Base-by-base conservation (phyloP, 1,140 invertebrate genomes). In the Pseudomyrmex dendroicus region DNA sequence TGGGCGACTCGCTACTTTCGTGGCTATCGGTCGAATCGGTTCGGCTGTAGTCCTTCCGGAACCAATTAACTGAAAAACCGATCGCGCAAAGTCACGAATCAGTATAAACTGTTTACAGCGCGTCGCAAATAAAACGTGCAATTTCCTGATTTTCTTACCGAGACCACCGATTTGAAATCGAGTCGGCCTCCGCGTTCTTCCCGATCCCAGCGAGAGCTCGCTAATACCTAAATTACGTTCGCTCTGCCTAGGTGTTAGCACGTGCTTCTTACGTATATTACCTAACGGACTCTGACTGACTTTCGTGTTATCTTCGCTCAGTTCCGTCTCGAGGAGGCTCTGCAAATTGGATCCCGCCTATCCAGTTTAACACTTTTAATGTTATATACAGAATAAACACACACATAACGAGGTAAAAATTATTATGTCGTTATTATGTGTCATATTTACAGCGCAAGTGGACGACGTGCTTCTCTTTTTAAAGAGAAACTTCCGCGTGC, bases 401-500 rank as follows among this genome's bases (percentile, higher is more conserved):
- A n/a, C 15, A 12, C 15, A 46, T 61, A 8, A 20, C 2, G 46
- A 54, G 17, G 5, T 35, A 35, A 35, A 35, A 35, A 67, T 22
- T 35, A 35, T 22, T 50, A 59, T 61, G 15, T 10, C 64, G 62
- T 74, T 70, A 44, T 64, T 25, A 25, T 70, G 4, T 63, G 9
- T 52, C 15, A 56, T 56, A 94, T 94, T 95, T 95, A 97, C 97
- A 63, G 97, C 96, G 86, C 97, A 97, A 63, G 97, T 97, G 0
- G 97, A 98, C 0, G 97, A 98, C 17, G 97, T 97, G 90, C 97
- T 98, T 89, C 97, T 94, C 91, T 98, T 98, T 90, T 98, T 98
- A 83, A 98, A 97, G 10, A 98, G 95, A 61, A 97, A 96, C 89
- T 98, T 98, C 85, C 97, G 95, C 72, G 96, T 95, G 35, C 95